Evolutionary conservation across 1,140 invertebrate species (phyloP), one percentile per base, ranked within the genome.

Genomic region (Pachypsylla venusta): DNA sequence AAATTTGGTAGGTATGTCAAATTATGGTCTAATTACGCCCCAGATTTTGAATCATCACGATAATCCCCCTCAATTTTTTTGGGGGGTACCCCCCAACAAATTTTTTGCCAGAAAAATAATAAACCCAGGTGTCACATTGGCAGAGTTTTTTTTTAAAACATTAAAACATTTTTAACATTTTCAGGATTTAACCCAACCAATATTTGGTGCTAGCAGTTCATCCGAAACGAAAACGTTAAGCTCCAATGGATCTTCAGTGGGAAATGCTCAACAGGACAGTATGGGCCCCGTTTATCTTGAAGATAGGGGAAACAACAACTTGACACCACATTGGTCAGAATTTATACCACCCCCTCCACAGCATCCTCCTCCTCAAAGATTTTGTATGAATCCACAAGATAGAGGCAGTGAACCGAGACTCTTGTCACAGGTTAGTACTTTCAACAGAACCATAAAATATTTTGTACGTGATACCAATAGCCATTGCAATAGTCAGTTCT

Each of bases 311-410:
- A 35, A 35, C 30, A 35, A 10, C 30, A 10, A 22, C 22, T 53
- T 56, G 57, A 48, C 82, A 60, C 79, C 85, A 0, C 87, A 85
- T 69, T 87, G 83, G 83, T 81, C 79, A 16, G 84, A 87, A 64
- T 79, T 85, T 65, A 72, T 87, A 25, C 86, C 85, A 7, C 85
- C 85, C 42, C 85, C 86, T 1, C 86, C 85, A 0, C 82, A 87
- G 63, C 83, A 87, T 70, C 85, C 85, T 12, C 85, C 86, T 2
- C 83, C 84, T 0, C 39, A 57, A n/a, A n/a, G 55, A 24, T 40
- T 40, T 39, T 27, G 19, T 26, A 25, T 60, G 7, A 25, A 42
- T 25, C 53, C 39, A 24, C 20, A 22, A 40, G 42, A 48, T n/a
- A 48, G 42, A n/a, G 42, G 42, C 4, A 48, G 42, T 48, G 42